Evolutionary conservation across 2,888 invertebrate genomes (phyloP).

Genomic region (Chesias legatella): DNA sequence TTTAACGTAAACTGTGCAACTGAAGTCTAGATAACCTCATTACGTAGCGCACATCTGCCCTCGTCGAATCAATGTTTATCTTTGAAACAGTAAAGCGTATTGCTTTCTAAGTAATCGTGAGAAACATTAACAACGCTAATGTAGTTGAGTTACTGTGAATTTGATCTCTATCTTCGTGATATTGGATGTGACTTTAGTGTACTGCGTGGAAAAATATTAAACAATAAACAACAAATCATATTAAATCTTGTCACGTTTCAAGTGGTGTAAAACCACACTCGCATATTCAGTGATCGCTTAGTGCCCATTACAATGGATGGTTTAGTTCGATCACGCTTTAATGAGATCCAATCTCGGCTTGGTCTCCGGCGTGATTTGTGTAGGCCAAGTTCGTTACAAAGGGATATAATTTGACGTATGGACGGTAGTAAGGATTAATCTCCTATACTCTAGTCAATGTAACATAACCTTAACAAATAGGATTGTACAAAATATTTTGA

Average conservation of each 20-base stretch:
- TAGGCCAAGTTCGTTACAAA: conserved; percentile 37
- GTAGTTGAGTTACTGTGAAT: conserved; percentile 26
- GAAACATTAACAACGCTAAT: conserved; percentile 33
- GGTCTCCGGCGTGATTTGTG: conserved; percentile 25
- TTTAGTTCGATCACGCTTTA: conserved; percentile 28
- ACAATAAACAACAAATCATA: conserved; percentile 41
- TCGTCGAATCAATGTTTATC: conserved; percentile 38
- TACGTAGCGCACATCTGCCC: conserved; percentile 31
- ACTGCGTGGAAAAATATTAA: conserved; percentile 22
- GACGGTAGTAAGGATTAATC: conserved; percentile 32
- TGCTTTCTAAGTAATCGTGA: conserved; percentile 47
- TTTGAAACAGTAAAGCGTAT: conserved; percentile 34
- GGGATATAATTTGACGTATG: conserved; percentile 40
- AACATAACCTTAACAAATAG: too few species aligned
- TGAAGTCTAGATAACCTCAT: conserved; percentile 21
- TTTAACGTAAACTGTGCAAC: conserved; percentile 31
- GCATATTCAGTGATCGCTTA: conserved; percentile 33
- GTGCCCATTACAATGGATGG: conserved; percentile 18
- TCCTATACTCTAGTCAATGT: too few species aligned
- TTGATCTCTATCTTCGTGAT: conserved; percentile 26
- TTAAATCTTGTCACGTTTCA: conserved; percentile 35
- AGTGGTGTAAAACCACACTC: conserved; percentile 27
- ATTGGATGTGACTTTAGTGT: conserved; percentile 19
- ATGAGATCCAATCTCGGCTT: conserved; percentile 30
- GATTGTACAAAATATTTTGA: too few species aligned